Conservation (phyloP, 2,113 vertebrate genomes). For the Halcyon malimbica region DNA sequence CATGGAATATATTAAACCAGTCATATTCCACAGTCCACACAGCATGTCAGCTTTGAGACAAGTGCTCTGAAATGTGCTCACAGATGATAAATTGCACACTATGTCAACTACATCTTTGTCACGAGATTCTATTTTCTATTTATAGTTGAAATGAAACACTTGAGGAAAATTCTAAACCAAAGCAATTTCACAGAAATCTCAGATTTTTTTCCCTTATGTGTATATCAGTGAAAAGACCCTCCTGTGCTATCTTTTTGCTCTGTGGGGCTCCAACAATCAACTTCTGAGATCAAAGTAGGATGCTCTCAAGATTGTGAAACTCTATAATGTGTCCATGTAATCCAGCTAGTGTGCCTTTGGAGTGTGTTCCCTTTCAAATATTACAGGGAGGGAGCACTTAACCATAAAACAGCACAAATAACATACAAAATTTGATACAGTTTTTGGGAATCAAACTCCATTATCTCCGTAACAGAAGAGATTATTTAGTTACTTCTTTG, state of each 20-base stretch:
- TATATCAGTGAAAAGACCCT: conserved; percentile 63
- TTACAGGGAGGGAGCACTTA: background rate
- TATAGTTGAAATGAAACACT: conserved; percentile 73
- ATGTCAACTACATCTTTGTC: conserved; percentile 64
- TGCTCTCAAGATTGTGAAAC: conserved; percentile 21
- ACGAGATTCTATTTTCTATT: conserved; percentile 65
- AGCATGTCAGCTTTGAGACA: conserved; percentile 59
- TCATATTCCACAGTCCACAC: conserved; percentile 24
- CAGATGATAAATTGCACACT: conserved; percentile 68
- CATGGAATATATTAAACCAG: conserved; percentile 31
- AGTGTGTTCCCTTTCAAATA: conserved; percentile 19
- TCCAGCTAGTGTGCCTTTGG: conserved; percentile 33
- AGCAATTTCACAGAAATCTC: conserved; percentile 71
- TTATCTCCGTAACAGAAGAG: conserved; percentile 39
- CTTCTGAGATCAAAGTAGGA: conserved; percentile 72
- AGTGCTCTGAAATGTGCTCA: conserved; percentile 52
- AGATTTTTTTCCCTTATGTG: conserved; percentile 56
- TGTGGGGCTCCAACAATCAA: conserved; percentile 55
- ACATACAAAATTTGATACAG: conserved; percentile 36
- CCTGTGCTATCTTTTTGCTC: conserved; percentile 40
- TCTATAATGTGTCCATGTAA: conserved; percentile 21
- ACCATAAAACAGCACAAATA: conserved; percentile 17
- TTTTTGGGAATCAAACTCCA: conserved; percentile 45
- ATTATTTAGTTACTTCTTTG: conserved; percentile 25
- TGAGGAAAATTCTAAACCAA: conserved; percentile 60